Conservation (phyloP, 2,113 vertebrate genomes). For the Todiramphus chloris region DNA sequence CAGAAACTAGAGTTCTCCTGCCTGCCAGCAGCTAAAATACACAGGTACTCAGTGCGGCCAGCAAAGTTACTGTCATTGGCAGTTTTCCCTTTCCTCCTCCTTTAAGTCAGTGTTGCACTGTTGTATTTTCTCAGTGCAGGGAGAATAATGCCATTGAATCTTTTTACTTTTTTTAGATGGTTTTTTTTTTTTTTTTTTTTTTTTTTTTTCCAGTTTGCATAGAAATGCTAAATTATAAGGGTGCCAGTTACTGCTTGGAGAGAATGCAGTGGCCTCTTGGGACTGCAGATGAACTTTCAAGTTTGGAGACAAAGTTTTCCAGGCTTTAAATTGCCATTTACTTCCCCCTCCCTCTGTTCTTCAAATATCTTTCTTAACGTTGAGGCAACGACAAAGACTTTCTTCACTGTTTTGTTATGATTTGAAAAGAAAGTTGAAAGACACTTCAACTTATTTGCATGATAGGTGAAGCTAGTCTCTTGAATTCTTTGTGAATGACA, state of each 20-base stretch:
- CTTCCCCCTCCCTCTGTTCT: neutral
- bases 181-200: neutral
- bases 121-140: neutral
- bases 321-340: slow-evolving; percentile 12
- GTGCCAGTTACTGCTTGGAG: slow-evolving; percentile 1
- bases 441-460: neutral
- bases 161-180: slow-evolving; percentile 4
- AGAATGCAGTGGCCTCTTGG: slow-evolving; percentile 15
- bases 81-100: neutral
- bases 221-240: slow-evolving; percentile 20
- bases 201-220: neutral
- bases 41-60: neutral
- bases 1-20: neutral
- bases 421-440: neutral
- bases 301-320: slow-evolving; percentile 20
- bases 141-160: slow-evolving; percentile 18
- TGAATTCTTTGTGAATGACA: neutral
- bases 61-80: neutral
- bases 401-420: neutral
- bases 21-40: neutral
- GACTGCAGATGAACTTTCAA: slow-evolving; percentile 22
- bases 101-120: neutral
- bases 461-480: neutral
- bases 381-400: neutral
- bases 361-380: neutral